phyloP scores from a whole-genome alignment of 2,113 vertebrate species.

The Rhombomys opimus region DNA sequence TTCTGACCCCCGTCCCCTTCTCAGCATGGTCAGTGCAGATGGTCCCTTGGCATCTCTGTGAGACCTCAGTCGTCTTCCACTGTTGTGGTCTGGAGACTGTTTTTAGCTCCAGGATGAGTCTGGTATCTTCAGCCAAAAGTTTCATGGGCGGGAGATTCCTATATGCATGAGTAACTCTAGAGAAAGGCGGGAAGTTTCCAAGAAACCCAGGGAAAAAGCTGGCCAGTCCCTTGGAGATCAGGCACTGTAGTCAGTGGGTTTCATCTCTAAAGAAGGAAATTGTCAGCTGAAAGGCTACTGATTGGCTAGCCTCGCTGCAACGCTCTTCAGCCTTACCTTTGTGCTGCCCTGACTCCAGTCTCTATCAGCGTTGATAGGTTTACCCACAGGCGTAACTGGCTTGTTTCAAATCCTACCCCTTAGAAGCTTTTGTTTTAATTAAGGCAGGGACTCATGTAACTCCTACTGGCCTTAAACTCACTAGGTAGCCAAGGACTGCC shows the following conservation, averaged over 20 bases:
- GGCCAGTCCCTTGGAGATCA: conserved; percentile 26
- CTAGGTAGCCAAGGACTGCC: neutral
- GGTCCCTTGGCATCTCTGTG: neutral
- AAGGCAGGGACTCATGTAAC: neutral
- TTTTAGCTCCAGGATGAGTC: neutral
- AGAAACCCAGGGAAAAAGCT: conserved; percentile 32
- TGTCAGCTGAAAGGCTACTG: neutral
- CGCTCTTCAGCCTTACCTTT: neutral
- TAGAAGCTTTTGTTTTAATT: neutral
- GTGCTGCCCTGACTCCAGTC: neutral
- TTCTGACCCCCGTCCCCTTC: neutral
- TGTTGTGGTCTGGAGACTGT: neutral
- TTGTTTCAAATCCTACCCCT: neutral
- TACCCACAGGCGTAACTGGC: neutral
- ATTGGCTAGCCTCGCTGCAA: neutral
- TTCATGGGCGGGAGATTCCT: neutral
- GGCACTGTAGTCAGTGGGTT: neutral
- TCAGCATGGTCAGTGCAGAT: rapidly evolving
- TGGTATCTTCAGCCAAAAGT: neutral
- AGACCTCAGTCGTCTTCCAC: neutral
- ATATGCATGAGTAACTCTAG: neutral
- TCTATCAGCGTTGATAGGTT: neutral
- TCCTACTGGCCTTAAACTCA: neutral
- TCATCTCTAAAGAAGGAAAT: conserved; percentile 10
- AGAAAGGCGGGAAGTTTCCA: conserved; percentile 18